Percentiles rank a stretch among this genome's conserved stretches.
Evolutionary conservation across 2,888 invertebrate species (phyloP).

Genomic region (Sarcophaga variegata): DNA sequence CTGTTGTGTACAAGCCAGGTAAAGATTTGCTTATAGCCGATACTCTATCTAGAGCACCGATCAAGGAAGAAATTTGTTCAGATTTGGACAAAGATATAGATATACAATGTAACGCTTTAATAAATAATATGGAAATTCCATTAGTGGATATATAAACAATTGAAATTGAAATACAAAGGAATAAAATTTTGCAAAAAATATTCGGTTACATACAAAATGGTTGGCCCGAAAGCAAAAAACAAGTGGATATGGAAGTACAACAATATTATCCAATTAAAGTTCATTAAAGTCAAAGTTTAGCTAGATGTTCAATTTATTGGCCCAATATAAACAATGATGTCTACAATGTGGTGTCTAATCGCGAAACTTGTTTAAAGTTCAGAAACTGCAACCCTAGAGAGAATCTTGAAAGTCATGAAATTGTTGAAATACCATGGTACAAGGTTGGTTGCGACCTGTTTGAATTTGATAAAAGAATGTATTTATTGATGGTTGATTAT

Average conservation of each 20-base stretch:
- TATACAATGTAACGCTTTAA: conserved; percentile 14
- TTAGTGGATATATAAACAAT: neutral
- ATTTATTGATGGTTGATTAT: conserved; percentile 25
- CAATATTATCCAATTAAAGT: conserved; percentile 26
- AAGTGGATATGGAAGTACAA: conserved; percentile 21
- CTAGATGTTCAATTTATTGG: conserved; percentile 55
- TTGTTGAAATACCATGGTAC: conserved; percentile 48
- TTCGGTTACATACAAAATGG: neutral
- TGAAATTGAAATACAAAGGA: neutral
- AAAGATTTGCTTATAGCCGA: conserved; percentile 39
- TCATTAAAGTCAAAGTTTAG: conserved; percentile 32
- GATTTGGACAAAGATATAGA: conserved; percentile 28
- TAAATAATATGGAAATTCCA: neutral
- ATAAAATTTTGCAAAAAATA: neutral
- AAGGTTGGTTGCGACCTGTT: conserved; percentile 37
- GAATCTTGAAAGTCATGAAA: conserved; percentile 15
- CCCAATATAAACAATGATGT: conserved; percentile 57
- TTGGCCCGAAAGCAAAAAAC: conserved; percentile 20
- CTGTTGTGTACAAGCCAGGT: conserved; percentile 40
- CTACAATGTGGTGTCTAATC: conserved; percentile 54
- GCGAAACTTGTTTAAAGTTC: conserved; percentile 41
- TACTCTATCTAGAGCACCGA: conserved; percentile 39
- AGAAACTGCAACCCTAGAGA: conserved; percentile 35
- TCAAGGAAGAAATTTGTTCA: neutral
- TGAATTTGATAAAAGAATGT: conserved; percentile 23